Evolutionary conservation across 2,113 vertebrate species (phyloP), one percentile per base, ranked within the genome.

Genomic region (Protomyctophum bolini): DNA sequence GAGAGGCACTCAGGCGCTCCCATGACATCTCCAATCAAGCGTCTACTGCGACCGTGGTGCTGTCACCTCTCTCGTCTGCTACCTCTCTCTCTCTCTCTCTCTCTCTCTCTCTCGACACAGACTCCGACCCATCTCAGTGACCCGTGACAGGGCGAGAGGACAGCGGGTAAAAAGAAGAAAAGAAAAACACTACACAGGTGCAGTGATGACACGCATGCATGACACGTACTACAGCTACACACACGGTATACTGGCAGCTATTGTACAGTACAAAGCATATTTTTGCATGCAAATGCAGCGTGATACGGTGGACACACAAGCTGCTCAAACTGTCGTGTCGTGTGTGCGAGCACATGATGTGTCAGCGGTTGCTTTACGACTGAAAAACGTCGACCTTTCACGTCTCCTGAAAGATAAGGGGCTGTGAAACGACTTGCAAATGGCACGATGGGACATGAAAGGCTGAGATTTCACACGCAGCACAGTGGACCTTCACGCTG

Each of bases 21-120:
- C 81, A 68, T 83, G 72, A 57, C 63, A 54, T 71, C 80, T 52
- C 62, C 82, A 70, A 83, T 87, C 83, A 80, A 75, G 60, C 84
- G 10, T 78, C 82, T 72, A 70, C 60, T 68, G 77, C 58, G 57
- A 75, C 65, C 8, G 11, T 56, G 70, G 71, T 67, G 73, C 80
- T 79, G 80, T 83, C 83, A 75, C 70, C 81, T 71, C 80, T 83
- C 80, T 83, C 76, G 85, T 88, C 86, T 76, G 70, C 73, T 67
- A 69, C 67, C 77, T 52, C 71, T 79, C 75, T 14, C 58, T 61
- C 60, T 45, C 56, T 14, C 7, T 62, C 60, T 46, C 73, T n/a
- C 7, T 66, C 72, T 50, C 76, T 51, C 56, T 41, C 11, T 12
- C 63, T 46, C 50, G 5, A 33, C 33, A 29, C 48, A 12, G 15